phyloP scores from a whole-genome alignment of 2,797 vertebrate genomes.

The Microctenopoma steveboyesi region DNA sequence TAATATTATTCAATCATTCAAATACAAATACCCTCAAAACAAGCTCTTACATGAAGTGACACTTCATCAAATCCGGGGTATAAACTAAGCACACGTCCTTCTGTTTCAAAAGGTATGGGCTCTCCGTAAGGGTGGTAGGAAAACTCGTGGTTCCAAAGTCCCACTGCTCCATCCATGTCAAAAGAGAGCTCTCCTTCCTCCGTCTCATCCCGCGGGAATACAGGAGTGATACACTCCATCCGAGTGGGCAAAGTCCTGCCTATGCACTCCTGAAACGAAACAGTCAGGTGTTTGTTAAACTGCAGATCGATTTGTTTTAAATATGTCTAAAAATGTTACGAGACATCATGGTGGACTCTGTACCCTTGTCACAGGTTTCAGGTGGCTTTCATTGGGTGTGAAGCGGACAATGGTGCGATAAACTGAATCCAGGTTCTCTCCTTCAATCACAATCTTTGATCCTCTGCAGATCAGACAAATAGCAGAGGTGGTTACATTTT shows the following conservation, averaged over 20 bases:
- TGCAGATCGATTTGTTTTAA: background rate
- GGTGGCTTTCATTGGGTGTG: constrained; percentile 80
- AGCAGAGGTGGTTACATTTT: background rate
- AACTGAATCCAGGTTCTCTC: constrained; percentile 90
- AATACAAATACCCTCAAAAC: background rate
- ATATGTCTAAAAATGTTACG: background rate
- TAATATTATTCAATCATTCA: background rate
- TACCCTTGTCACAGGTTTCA: constrained; percentile 80
- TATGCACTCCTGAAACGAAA: constrained; percentile 82
- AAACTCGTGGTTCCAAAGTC: constrained; percentile 81
- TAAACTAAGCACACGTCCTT: constrained; percentile 78
- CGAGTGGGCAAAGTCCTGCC: constrained; percentile 67
- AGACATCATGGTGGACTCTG: background rate
- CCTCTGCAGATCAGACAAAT: constrained; percentile 76
- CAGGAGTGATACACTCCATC: constrained; percentile 86
- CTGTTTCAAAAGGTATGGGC: constrained; percentile 80
- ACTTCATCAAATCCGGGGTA: constrained; percentile 86
- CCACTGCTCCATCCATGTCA: constrained; percentile 84
- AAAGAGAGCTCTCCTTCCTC: constrained; percentile 86
- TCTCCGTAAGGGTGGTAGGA: constrained; percentile 85
- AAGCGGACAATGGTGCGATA: constrained; percentile 85
- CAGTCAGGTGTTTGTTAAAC: background rate
- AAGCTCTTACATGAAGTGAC: constrained; percentile 85
- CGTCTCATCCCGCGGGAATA: constrained; percentile 79
- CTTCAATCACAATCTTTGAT: constrained; percentile 87